Conservation (phyloP, 2,113 vertebrate genomes). For the Noctilio leporinus region DNA sequence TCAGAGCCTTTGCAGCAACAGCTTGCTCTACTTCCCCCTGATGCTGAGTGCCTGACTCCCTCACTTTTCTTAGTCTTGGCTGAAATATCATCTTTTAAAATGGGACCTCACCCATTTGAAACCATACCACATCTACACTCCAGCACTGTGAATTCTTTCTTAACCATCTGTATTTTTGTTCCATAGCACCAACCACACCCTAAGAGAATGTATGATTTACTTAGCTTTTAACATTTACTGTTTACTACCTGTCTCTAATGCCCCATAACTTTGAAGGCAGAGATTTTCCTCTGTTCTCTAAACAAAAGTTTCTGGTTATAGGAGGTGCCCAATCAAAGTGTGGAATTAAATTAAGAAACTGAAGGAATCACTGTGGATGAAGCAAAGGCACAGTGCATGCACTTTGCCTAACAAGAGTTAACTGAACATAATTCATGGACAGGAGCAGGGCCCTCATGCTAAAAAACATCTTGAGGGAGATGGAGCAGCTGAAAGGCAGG, state of each 20-base stretch:
- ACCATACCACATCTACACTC: background rate
- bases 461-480: background rate
- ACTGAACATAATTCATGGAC: background rate
- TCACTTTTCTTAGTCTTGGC: background rate
- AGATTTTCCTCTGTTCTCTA: background rate
- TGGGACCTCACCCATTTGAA: background rate
- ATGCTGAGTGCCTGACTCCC: too few relatives aligned
- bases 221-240: background rate
- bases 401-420: background rate
- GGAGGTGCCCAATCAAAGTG: background rate
- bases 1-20: too few relatives aligned
- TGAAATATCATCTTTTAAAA: background rate
- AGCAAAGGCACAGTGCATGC: background rate
- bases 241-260: background rate
- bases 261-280: background rate
- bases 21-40: background rate
- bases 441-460: background rate
- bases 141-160: background rate
- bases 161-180: background rate
- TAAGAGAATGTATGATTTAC: background rate
- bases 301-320: background rate
- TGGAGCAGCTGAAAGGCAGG: too few relatives aligned
- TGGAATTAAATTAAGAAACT: background rate
- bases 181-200: background rate
- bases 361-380: background rate